Base-by-base conservation (phyloP, 2,888 invertebrate species). In the Perithous albicinctus region DNA sequence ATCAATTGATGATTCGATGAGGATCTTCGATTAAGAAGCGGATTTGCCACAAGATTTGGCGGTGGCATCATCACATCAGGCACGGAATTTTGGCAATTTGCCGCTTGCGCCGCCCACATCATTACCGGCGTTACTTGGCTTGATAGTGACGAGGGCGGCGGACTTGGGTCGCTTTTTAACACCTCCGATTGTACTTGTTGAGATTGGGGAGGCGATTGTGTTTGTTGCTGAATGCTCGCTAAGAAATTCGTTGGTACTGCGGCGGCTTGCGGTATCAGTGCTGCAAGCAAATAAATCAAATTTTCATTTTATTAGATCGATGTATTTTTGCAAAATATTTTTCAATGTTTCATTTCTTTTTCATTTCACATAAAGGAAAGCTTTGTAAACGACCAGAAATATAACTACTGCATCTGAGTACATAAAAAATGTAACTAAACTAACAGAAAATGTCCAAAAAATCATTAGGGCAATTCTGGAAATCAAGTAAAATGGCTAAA, bases 11-110 rank as follows among this genome's bases (percentile, higher is more conserved):
- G 88, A 77, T 92, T 93, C 46, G 94, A 93, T 29, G 96, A 95
- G 38, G 96, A 94, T 5, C 96, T 93, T 20, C 96, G 86, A 18
- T 82, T 88, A 10, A 92, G 80, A 23, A 92, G 86, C 1, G 91
- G 94, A 83, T 94, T 94, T 38, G 95, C 94, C 87, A 95, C 93
- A 79, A 96, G 94, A 85, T 94, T 94, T 86, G 94, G 92, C 73
- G 94, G 94, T 73, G 96, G 95, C 89, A 96, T 96, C 95, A 96
- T 95, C 93, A 96, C 95, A 89, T 95, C 94, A 86, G 95, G 92
- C 83, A 94, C 76, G 0, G 88, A 76, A 18, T 82, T 86, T 46
- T 89, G 90, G 81, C 89, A 89, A 66, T 77, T 86, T 0, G 80
- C 41, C 38, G 84, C 63, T 35, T 86, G 87, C 12, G 85, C 56